phyloP scores from a whole-genome alignment of 2,888 invertebrate genomes.

The Lottia gigantea region DNA sequence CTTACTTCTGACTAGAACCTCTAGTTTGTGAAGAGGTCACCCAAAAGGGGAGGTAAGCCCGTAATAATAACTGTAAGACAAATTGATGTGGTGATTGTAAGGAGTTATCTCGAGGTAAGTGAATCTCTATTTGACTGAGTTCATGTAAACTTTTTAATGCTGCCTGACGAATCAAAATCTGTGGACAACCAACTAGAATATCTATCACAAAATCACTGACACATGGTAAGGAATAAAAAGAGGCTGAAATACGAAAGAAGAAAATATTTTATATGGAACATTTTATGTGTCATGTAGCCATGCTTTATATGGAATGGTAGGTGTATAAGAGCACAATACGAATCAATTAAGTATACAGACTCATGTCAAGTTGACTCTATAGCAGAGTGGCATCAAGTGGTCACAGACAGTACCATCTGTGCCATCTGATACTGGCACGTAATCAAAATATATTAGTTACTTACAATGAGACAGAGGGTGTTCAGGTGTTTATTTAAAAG shows the following conservation, averaged over 20 bases:
- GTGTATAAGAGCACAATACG: too few relatives aligned
- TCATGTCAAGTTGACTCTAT: too few relatives aligned
- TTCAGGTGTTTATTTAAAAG: too few relatives aligned
- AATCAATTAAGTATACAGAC: too few relatives aligned
- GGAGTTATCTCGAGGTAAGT: conserved; percentile 31
- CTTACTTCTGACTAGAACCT: conserved; percentile 67
- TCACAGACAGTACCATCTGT: too few relatives aligned
- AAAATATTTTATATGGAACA: not conserved
- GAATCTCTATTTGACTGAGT: conserved; percentile 60
- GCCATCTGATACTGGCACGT: too few relatives aligned
- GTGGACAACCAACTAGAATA: conserved; percentile 68
- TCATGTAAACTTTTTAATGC: conserved; percentile 68
- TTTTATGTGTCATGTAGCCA: too few relatives aligned
- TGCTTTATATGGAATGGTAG: too few relatives aligned
- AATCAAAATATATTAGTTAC: too few relatives aligned
- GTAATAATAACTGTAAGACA: conserved; percentile 66
- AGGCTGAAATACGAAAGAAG: conserved; percentile 47
- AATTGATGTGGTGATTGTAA: conserved; percentile 64
- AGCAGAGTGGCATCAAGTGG: too few relatives aligned
- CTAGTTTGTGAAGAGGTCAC: conserved; percentile 68
- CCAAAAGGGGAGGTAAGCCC: conserved; percentile 70
- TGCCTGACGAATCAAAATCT: conserved; percentile 64
- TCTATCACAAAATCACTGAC: conserved; percentile 70
- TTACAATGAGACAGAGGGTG: too few relatives aligned
- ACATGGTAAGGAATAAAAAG: conserved; percentile 68